Conservation (phyloP, 2,888 invertebrate species). For the Apamea sordens region DNA sequence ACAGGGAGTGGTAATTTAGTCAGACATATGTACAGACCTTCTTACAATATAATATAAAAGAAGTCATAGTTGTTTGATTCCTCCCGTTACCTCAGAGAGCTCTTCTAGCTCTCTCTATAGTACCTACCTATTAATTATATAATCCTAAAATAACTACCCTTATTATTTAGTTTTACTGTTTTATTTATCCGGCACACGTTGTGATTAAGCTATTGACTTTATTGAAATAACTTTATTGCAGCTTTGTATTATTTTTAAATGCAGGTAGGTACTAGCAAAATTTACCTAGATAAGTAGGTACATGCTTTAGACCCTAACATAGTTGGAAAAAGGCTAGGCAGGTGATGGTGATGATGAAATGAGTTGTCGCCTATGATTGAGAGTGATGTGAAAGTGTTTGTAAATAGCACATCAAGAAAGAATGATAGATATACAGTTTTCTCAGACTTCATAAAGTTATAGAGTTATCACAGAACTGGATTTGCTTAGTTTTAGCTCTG, state of each 20-base stretch:
- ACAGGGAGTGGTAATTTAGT: too few species aligned
- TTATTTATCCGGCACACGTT: not conserved
- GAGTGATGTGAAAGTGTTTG: not conserved
- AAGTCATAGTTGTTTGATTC: too few species aligned
- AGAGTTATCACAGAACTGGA: not conserved
- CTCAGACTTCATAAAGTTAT: not conserved
- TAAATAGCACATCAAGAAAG: not conserved
- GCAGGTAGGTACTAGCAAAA: not conserved
- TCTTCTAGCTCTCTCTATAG: too few species aligned
- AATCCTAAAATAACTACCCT: not conserved
- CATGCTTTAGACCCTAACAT: not conserved
- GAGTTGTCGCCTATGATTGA: not conserved
- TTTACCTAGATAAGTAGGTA: not conserved
- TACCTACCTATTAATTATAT: not conserved
- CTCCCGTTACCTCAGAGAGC: too few species aligned
- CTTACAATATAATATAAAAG: too few species aligned
- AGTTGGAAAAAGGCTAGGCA: too few species aligned
- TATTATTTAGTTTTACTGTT: not conserved
- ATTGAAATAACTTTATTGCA: not conserved
- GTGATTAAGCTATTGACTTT: not conserved
- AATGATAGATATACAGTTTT: not conserved
- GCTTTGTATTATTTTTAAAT: not conserved
- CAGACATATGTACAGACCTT: too few species aligned
- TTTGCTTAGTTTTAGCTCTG: not conserved
- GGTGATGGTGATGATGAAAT: not conserved